Evolutionary conservation across 2,797 vertebrate species (phyloP).

Genomic region (Helicolenus hilgendorfi): DNA sequence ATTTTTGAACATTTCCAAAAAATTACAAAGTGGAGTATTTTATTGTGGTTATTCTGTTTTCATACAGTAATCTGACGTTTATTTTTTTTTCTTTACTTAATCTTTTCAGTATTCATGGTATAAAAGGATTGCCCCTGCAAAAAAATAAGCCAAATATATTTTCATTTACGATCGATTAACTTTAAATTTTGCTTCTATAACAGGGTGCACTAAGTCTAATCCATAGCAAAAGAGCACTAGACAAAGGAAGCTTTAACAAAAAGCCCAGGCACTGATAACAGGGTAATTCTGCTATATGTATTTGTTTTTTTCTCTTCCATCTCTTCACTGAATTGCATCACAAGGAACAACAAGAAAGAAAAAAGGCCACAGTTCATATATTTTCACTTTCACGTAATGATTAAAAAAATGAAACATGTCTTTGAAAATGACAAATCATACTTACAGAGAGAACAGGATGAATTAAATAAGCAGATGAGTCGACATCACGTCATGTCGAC

Average conservation of each 20-base stretch:
- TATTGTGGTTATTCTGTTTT: neutral
- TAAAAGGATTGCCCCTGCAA: conserved; percentile 4
- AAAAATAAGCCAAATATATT: neutral
- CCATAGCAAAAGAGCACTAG: neutral
- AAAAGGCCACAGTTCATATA: conserved; percentile 15
- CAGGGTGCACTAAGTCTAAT: neutral
- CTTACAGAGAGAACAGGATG: neutral
- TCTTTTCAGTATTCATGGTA: neutral
- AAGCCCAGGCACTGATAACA: conserved; percentile 25
- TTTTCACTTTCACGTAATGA: neutral
- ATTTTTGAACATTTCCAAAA: conserved; percentile 7
- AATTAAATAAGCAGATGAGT: neutral
- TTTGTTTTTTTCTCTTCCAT: neutral
- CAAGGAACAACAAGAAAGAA: conserved; percentile 2
- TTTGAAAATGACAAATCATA: neutral
- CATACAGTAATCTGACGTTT: neutral
- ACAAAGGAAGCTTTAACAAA: conserved; percentile 11
- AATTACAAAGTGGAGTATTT: neutral
- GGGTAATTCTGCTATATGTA: neutral
- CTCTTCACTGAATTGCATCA: neutral
- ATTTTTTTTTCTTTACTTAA: neutral
- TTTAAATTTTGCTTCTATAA: neutral
- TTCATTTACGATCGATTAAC: neutral
- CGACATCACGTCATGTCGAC: neutral
- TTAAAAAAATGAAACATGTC: neutral